Evolutionary conservation across 2,888 invertebrate genomes (phyloP).

Genomic region (Eueremaeus valkanovi): DNA sequence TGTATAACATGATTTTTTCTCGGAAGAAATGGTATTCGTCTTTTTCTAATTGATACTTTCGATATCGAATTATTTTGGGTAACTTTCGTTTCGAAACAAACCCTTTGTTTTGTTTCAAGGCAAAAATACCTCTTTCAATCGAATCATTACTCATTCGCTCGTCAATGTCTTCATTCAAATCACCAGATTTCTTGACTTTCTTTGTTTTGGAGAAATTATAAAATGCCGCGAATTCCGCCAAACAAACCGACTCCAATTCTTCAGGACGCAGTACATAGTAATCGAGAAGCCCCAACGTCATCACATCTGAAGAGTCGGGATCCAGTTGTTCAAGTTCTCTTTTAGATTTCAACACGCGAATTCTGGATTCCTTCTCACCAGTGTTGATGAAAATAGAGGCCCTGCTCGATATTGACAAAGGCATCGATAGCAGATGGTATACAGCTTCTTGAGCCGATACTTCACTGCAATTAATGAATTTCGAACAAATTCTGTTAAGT

Average conservation of each 20-base stretch:
- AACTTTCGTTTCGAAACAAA: not conserved
- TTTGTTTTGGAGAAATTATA: slow-evolving; percentile 38
- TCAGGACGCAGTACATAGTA: slow-evolving; percentile 49
- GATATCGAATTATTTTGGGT: not conserved
- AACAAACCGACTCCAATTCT: slow-evolving; percentile 48
- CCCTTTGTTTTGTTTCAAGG: too few species aligned
- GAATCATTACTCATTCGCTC: too few species aligned
- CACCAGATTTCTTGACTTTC: too few species aligned
- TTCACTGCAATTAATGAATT: slow-evolving; percentile 48
- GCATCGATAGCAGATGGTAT: slow-evolving; percentile 46
- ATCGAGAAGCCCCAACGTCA: slow-evolving; percentile 46
- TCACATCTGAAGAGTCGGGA: slow-evolving; percentile 26
- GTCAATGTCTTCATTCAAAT: slow-evolving; percentile 29
- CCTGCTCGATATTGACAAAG: slow-evolving; percentile 45
- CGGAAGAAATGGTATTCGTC: slow-evolving; percentile 46
- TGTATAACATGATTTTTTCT: slow-evolving; percentile 49
- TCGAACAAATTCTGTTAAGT: slow-evolving; percentile 46
- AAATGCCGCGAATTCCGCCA: slow-evolving; percentile 49
- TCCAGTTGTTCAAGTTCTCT: slow-evolving; percentile 42
- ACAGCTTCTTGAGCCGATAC: slow-evolving; percentile 49
- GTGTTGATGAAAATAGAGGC: slow-evolving; percentile 47
- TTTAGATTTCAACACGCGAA: slow-evolving; percentile 48
- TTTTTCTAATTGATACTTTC: not conserved
- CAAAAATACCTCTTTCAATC: too few species aligned
- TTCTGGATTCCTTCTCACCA: slow-evolving; percentile 47